phyloP scores from a whole-genome alignment of 2,888 invertebrate genomes.

The Drosophila tanythrix region DNA sequence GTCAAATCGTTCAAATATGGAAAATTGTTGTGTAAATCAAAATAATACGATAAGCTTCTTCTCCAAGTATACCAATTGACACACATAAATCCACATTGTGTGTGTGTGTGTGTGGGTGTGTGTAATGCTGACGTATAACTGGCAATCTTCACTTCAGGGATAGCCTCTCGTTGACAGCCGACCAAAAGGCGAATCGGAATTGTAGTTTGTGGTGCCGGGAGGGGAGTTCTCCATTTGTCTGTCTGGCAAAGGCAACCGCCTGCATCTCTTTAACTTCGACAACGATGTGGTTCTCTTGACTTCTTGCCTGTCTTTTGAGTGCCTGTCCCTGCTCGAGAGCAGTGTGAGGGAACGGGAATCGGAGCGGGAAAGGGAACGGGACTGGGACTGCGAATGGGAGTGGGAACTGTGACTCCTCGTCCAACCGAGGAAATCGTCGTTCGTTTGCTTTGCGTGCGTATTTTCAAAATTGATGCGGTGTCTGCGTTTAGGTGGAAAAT shows the following conservation, averaged over 20 bases:
- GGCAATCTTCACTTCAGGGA: conserved; percentile 29
- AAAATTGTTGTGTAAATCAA: conserved; percentile 46
- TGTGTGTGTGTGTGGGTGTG: conserved; percentile 2
- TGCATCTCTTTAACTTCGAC: conserved; percentile 75
- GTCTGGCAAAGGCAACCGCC: conserved; percentile 48
- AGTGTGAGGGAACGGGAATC: not conserved
- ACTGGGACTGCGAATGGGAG: not conserved
- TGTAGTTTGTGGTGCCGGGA: conserved; percentile 29
- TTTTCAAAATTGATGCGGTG: conserved; percentile 82
- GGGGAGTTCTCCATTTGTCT: conserved; percentile 15
- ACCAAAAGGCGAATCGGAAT: conserved; percentile 51
- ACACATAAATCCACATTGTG: conserved; percentile 18
- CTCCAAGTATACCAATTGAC: conserved; percentile 27
- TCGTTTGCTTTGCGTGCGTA: conserved; percentile 70
- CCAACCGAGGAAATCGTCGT: conserved; percentile 82
- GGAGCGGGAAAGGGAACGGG: not conserved
- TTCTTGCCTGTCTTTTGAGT: conserved; percentile 65
- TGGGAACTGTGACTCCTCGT: conserved; percentile 42
- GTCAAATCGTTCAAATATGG: conserved; percentile 42
- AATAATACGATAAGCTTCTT: conserved; percentile 20
- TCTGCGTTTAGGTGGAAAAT: conserved; percentile 82
- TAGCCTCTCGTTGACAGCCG: conserved; percentile 63
- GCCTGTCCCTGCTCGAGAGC: conserved; percentile 12
- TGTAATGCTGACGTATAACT: conserved; percentile 10
- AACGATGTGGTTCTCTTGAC: conserved; percentile 57